Evolutionary conservation across 2,113 vertebrate genomes (phyloP).

Genomic region (Peucedramus taeniatus): DNA sequence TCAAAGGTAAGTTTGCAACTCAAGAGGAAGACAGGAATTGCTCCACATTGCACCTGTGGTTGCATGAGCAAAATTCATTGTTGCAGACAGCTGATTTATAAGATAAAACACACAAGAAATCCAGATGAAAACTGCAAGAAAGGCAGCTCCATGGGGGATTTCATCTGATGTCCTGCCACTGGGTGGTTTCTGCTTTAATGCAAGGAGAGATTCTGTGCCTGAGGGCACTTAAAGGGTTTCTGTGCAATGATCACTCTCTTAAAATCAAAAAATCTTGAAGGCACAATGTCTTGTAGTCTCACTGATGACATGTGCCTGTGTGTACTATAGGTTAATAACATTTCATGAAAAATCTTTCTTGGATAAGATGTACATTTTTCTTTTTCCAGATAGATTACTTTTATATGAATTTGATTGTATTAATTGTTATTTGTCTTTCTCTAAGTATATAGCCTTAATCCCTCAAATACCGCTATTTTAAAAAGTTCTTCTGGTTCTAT

Average conservation of each 20-base stretch:
- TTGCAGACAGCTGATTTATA: not conserved
- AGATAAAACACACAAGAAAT: not conserved
- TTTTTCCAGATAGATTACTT: not conserved
- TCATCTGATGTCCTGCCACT: not conserved
- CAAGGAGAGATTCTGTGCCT: not conserved
- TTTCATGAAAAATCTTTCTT: not conserved
- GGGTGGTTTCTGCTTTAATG: not conserved
- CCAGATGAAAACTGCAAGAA: not conserved
- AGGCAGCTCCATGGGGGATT: not conserved
- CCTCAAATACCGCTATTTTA: rapidly evolving
- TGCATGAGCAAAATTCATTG: not conserved
- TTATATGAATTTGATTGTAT: not conserved
- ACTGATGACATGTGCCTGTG: not conserved
- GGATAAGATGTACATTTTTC: not conserved
- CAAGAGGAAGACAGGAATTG: not conserved
- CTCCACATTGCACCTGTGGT: not conserved
- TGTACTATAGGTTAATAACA: not conserved
- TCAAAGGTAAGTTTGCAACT: slow-evolving; percentile 1
- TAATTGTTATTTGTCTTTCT: not conserved
- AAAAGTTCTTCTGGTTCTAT: not conserved
- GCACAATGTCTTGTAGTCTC: not conserved
- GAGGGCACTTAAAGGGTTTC: not conserved
- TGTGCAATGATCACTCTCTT: not conserved
- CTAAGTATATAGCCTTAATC: not conserved
- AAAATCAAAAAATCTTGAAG: not conserved